Evolutionary conservation across 2,797 vertebrate species (phyloP), one percentile per base, ranked within the genome.

Genomic region (Mionectes olivaceus): DNA sequence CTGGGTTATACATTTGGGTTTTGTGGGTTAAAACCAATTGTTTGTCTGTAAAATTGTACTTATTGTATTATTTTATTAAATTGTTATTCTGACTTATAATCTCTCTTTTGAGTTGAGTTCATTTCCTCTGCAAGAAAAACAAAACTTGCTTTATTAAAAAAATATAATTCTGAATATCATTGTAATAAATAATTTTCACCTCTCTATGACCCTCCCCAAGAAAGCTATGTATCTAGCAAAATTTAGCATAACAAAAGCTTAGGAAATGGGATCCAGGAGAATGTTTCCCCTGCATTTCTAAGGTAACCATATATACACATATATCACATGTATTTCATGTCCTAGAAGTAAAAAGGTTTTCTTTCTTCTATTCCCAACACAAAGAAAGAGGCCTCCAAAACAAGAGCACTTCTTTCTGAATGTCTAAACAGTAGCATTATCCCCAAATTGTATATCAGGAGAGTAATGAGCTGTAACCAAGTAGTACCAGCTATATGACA

Each of bases 111-210:
- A 35, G 35, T 35, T 35, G 35, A 35, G 35, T 35, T 35, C 35
- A 35, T 35, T 35, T 35, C 35, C 35, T 9, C 35, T 35, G 35
- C 35, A 64, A 44, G 24, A 56, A 47, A 84, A 61, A 5, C 13
- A 75, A 83, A 77, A 87, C 0, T 0, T 22, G 8, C 65, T 95
- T 95, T 94, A 93, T 95, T 95, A 5, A 56, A 93, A 94, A 94
- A 74, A 95, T 75, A 76, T 22, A 90, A 25, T 8, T 75, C 16
- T 82, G 27, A 84, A 69, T 41, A 82, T 5, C 8, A 28, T 44
- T 49, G 25, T 32, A 89, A 95, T 90, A 89, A 78, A 84, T 87
- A 91, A 56, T 73, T 76, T 69, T 69, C 12, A 78, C 8, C 10
- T 25, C 11, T 27, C 4, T 67, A 50, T 44, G 41, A 64, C 4